Evolutionary conservation across 2,888 invertebrate genomes (phyloP).

Genomic region (Drosophila colorata): DNA sequence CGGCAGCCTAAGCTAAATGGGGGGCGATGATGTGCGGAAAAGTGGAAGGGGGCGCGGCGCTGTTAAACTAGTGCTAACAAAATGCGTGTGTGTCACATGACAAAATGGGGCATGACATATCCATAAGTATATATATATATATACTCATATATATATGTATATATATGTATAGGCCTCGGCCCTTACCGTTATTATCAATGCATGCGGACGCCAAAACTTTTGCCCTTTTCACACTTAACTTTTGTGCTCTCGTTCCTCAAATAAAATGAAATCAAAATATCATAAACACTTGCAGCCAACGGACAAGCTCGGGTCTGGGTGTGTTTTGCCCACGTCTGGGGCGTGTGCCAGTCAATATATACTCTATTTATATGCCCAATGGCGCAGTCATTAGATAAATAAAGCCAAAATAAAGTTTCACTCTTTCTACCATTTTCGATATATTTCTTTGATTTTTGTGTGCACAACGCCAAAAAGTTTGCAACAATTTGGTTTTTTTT

Average conservation of each 20-base stretch:
- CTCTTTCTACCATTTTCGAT: background rate
- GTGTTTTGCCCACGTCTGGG: slow-evolving; percentile 22
- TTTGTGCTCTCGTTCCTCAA: slow-evolving; percentile 19
- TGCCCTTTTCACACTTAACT: slow-evolving; percentile 48
- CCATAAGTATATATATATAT: background rate
- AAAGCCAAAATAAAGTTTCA: slow-evolving; percentile 64
- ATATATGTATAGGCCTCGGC: background rate
- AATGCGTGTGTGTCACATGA: slow-evolving; percentile 50
- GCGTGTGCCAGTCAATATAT: slow-evolving; percentile 42
- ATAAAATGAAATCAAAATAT: slow-evolving; percentile 78
- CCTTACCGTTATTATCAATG: slow-evolving; percentile 63
- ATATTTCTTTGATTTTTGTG: slow-evolving; percentile 41
- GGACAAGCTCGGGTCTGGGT: slow-evolving; percentile 12
- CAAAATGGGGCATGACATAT: slow-evolving; percentile 34
- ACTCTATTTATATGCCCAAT: slow-evolving; percentile 35
- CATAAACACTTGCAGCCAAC: slow-evolving; percentile 73
- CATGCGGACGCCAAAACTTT: slow-evolving; percentile 59
- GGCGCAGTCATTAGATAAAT: slow-evolving; percentile 71
- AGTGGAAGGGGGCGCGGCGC: background rate
- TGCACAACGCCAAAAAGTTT: slow-evolving; percentile 46
- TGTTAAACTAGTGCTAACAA: slow-evolving; percentile 40
- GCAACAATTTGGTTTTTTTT: slow-evolving; percentile 26
- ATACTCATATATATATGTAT: too few relatives aligned
- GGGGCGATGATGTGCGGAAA: background rate
- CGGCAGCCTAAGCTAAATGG: slow-evolving; percentile 12